Percentiles rank a stretch among this genome's conserved stretches.
Evolutionary conservation across 92 coral and sea anemone species (phyloP).

Genomic region (Isaurus tuberculatus): DNA sequence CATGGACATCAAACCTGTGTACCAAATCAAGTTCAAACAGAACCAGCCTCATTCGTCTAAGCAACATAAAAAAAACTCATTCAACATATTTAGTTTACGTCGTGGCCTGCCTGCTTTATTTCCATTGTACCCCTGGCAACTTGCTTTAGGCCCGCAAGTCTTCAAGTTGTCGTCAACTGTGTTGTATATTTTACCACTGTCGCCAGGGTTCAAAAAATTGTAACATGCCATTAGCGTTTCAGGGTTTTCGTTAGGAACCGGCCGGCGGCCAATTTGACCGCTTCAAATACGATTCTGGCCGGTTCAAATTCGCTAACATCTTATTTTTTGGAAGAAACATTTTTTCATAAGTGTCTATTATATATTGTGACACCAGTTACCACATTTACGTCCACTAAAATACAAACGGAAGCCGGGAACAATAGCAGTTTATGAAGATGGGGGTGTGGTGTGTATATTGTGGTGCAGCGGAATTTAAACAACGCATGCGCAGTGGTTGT

Average conservation of each 20-base stretch:
- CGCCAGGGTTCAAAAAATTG: conserved; percentile 26
- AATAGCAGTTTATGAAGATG: conserved; percentile 2
- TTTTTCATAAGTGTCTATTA: too few relatives aligned
- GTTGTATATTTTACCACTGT: conserved; percentile 40
- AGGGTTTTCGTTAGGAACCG: too few relatives aligned
- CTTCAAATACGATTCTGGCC: too few relatives aligned
- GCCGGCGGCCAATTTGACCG: too few relatives aligned
- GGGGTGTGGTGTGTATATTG: neutral
- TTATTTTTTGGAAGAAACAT: too few relatives aligned
- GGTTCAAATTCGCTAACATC: too few relatives aligned
- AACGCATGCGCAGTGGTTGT: conserved; percentile 13
- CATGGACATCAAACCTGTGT: conserved; percentile 51
- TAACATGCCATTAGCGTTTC: conserved; percentile 1
- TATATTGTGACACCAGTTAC: too few relatives aligned
- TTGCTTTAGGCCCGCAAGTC: conserved; percentile 7
- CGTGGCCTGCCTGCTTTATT: conserved; percentile 18
- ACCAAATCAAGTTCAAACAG: conserved; percentile 63
- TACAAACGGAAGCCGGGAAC: neutral
- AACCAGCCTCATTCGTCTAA: conserved; percentile 38
- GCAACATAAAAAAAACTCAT: conserved; percentile 35
- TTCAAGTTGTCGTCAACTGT: conserved; percentile 1
- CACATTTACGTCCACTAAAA: too few relatives aligned
- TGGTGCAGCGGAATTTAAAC: neutral
- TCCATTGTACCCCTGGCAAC: neutral
- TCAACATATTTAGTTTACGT: conserved; percentile 30